Base-by-base conservation (phyloP, 1,140 invertebrate genomes). In the Brachionus rubens region DNA sequence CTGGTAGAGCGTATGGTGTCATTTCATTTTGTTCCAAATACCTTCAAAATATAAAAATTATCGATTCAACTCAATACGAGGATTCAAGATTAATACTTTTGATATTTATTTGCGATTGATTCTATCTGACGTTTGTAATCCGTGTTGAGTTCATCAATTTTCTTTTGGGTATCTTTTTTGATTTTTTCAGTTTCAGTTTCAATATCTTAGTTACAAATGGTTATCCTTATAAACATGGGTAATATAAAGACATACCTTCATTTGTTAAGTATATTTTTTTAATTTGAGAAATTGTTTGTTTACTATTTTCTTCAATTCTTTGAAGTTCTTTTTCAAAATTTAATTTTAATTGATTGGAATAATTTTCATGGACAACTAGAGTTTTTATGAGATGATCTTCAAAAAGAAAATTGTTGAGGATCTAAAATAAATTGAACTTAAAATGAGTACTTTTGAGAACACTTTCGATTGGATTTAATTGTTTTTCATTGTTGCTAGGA, bases 341-440 rank as follows among this genome's bases (percentile, higher is more conserved):
- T 10, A 28, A 65, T 24, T 43, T 43, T 12, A 65, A 26, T 6
- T 14, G 19, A 65, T 24, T 65, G 5, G 30, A 6, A 19, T 65
- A 65, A 21, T 65, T 65, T 41, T 65, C 59, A 43, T 65, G 33
- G 43, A 65, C 30, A 14, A 10, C 43, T 14, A 65, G 24, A 24
- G 59, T 65, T 65, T 65, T 65, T 2, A 43, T 43, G 3, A 65
- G 16, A 65, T 65, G 59, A 41, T 43, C 59, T 65, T 36, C 6
- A 7, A 26, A 43, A 43, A 65, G 5, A 65, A 24, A 14, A 14
- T 46, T 46, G 4, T 46, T 2, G 10, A 19, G 2, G 43, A 24
- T 12, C 43, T 65, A 12, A 10, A 65, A 41, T 24, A 46, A 26
- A 12, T 41, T n/a, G 10, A 6, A 41, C 12, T 46, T 12, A 1